phyloP scores from a whole-genome alignment of 2,113 vertebrate species.

The Gulo gulo region DNA sequence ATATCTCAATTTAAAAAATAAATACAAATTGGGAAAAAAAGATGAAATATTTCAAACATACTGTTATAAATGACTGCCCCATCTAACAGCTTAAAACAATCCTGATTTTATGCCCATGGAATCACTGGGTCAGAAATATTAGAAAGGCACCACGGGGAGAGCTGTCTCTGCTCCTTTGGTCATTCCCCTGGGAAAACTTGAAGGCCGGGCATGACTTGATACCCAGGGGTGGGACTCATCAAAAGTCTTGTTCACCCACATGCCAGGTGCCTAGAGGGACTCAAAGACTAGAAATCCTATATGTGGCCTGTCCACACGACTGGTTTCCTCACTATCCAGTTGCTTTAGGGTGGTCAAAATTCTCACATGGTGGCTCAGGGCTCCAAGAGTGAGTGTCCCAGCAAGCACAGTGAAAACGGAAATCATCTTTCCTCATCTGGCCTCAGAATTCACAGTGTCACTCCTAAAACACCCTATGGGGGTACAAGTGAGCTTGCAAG shows the following conservation, averaged over 20 bases:
- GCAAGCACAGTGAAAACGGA: not conserved
- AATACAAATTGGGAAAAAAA: not conserved
- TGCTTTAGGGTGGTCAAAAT: not conserved
- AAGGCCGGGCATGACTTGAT: not conserved
- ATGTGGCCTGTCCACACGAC: not conserved
- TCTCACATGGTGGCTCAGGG: not conserved
- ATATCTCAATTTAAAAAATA: not conserved
- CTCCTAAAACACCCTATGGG: not conserved
- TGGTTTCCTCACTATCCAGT: not conserved
- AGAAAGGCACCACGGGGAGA: not conserved
- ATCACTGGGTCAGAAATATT: not conserved
- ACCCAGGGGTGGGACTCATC: not conserved
- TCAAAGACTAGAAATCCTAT: not conserved
- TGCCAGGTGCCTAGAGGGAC: not conserved
- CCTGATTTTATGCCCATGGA: not conserved
- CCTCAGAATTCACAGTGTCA: not conserved
- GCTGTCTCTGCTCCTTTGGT: not conserved
- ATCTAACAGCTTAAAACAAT: not conserved
- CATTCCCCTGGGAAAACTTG: not conserved
- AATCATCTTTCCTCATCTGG: not conserved
- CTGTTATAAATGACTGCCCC: not conserved
- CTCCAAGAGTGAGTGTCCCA: not conserved
- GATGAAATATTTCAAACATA: conserved; percentile 34
- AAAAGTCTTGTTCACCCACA: not conserved
- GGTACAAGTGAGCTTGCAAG: not conserved